Evolutionary conservation across 2,797 vertebrate genomes (phyloP).

Genomic region (Galagoides demidoff): DNA sequence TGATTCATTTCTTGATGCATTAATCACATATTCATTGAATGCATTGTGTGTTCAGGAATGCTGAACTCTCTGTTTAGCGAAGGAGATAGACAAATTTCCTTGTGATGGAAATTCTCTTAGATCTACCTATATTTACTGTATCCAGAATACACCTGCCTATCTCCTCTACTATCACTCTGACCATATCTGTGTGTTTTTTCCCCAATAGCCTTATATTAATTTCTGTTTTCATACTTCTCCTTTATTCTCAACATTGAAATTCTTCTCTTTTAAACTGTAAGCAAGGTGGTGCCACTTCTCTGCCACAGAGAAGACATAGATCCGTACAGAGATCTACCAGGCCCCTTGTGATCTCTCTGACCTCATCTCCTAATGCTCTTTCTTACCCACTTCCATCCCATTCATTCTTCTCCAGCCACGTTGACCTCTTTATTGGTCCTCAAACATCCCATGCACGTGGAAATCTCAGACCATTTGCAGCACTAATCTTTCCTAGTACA

Average conservation of each 20-base stretch:
- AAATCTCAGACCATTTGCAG: neutral
- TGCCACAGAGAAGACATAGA: neutral
- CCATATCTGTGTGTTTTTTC: neutral
- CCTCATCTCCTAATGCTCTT: neutral
- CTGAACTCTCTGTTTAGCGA: neutral
- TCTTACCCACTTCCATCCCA: neutral
- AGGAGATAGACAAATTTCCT: neutral
- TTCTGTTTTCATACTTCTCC: neutral
- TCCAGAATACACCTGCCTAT: neutral
- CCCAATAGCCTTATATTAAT: neutral
- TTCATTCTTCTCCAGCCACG: neutral
- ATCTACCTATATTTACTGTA: neutral
- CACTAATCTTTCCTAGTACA: neutral
- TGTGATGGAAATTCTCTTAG: neutral
- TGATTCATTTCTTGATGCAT: neutral
- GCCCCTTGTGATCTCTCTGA: neutral
- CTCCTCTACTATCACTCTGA: neutral
- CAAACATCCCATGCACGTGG: neutral
- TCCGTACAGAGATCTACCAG: neutral
- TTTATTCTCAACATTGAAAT: neutral
- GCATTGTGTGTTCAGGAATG: neutral
- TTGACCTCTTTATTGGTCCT: neutral
- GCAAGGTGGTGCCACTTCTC: neutral
- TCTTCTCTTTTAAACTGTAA: slow-evolving; percentile 17
- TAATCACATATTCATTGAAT: neutral